A percentile compares a stretch with the other conserved stretches of the same genome.
Evolutionary conservation across 2,888 invertebrate genomes (phyloP).

Genomic region (Perithous albicinctus): DNA sequence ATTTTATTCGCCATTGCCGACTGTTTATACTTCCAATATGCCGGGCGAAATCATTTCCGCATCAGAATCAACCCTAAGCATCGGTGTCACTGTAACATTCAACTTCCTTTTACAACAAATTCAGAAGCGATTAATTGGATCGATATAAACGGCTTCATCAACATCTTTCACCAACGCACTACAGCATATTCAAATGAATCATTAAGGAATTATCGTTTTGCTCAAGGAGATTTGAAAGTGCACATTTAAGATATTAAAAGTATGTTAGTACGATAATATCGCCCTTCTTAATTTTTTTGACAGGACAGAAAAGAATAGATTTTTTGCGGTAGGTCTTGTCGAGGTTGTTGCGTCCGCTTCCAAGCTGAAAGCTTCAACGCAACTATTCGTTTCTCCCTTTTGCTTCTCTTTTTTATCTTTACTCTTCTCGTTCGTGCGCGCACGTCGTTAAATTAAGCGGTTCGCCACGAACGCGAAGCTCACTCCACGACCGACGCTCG

Average conservation of each 20-base stretch:
- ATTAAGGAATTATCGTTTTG: too few relatives aligned
- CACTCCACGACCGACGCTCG: conserved; percentile 37
- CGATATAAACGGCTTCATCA: too few relatives aligned
- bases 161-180: too few relatives aligned
- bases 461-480: conserved; percentile 52
- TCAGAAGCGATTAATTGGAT: too few relatives aligned
- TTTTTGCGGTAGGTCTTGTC: conserved; percentile 71
- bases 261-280: neutral
- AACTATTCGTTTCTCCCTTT: neutral
- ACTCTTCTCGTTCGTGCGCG: conserved; percentile 42
- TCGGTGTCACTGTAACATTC: too few relatives aligned
- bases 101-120: too few relatives aligned
- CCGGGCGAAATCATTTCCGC: too few relatives aligned
- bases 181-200: too few relatives aligned
- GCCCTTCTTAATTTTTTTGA: conserved; percentile 24
- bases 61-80: too few relatives aligned
- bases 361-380: conserved; percentile 48
- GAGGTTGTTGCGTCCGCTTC: conserved; percentile 34
- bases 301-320: conserved; percentile 52
- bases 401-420: conserved; percentile 8
- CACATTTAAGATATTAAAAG: neutral
- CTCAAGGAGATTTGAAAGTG: neutral
- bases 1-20: too few relatives aligned
- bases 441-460: conserved; percentile 70
- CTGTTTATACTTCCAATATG: too few relatives aligned